phyloP scores from a whole-genome alignment of 2,888 invertebrate species.

The Eupithecia abbreviata region DNA sequence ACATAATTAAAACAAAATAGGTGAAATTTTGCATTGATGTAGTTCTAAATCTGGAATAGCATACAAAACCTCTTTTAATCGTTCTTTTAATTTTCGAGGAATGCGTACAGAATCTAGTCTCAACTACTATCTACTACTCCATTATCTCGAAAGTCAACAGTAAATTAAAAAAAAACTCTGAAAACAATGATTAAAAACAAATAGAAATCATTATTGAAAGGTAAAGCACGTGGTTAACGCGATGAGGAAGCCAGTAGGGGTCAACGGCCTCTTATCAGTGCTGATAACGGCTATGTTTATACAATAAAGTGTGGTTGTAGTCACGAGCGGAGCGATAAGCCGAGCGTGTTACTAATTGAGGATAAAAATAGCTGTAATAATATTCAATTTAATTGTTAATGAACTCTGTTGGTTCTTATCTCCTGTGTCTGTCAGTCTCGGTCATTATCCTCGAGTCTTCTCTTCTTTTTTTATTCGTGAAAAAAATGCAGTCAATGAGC shows the following conservation, averaged over 20 bases:
- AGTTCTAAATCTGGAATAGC: background rate
- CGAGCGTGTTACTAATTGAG: conserved; percentile 21
- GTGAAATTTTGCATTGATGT: background rate
- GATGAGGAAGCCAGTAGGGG: conserved; percentile 60
- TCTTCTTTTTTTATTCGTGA: too few species aligned
- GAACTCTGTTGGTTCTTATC: background rate
- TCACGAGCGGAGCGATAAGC: conserved; percentile 37
- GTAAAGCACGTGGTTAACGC: conserved; percentile 53
- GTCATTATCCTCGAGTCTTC: too few species aligned
- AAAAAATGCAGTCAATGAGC: too few species aligned
- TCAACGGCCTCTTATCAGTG: conserved; percentile 67
- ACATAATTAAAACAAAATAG: background rate
- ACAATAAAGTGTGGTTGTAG: conserved; percentile 37
- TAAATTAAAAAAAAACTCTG: background rate
- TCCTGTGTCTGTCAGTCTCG: background rate
- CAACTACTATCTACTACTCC: too few species aligned
- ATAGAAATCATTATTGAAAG: conserved; percentile 27
- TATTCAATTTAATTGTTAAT: background rate
- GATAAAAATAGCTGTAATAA: background rate
- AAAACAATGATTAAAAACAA: conserved; percentile 7
- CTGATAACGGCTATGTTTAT: conserved; percentile 67
- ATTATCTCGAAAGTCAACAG: background rate
- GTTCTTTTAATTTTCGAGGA: too few species aligned
- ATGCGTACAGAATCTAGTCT: too few species aligned
- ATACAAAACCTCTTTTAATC: background rate